phyloP scores from a whole-genome alignment of 1,140 invertebrate species.

The Battus philenor region DNA sequence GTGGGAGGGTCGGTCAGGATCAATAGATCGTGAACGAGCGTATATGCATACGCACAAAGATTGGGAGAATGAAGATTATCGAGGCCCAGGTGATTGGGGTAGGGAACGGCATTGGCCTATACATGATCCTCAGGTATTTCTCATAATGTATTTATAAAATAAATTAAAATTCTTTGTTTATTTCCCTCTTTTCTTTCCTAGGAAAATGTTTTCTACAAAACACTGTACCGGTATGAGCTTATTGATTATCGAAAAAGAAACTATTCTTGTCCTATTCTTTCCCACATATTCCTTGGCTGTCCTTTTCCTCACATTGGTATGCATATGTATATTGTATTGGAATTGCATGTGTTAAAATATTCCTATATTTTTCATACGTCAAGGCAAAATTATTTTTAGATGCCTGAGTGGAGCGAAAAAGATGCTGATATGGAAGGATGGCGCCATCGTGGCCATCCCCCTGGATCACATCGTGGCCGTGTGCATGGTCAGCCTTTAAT shows the following conservation, averaged over 20 bases:
- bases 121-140: slow-evolving; percentile 63
- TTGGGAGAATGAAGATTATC: slow-evolving; percentile 73
- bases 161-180: slow-evolving; percentile 16
- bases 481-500: slow-evolving; percentile 43
- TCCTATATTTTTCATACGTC: slow-evolving; percentile 7
- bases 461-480: slow-evolving; percentile 51
- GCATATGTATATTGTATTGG: slow-evolving; percentile 26
- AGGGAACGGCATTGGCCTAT: slow-evolving; percentile 69
- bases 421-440: slow-evolving; percentile 60
- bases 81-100: slow-evolving; percentile 62
- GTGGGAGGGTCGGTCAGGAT: slow-evolving; percentile 69
- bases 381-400: slow-evolving; percentile 35
- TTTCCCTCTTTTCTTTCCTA: slow-evolving; percentile 33
- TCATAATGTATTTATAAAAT: slow-evolving; percentile 10
- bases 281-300: slow-evolving; percentile 71
- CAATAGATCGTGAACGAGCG: slow-evolving; percentile 66
- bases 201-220: slow-evolving; percentile 53
- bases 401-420: slow-evolving; percentile 69
- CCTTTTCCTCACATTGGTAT: slow-evolving; percentile 67
- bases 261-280: slow-evolving; percentile 56
- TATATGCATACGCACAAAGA: slow-evolving; percentile 73
- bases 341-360: not conserved
- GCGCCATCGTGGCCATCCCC: slow-evolving; percentile 59
- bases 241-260: slow-evolving; percentile 61
- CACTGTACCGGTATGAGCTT: slow-evolving; percentile 54